Evolutionary conservation across 2,113 vertebrate genomes (phyloP).

Genomic region (Dipodomys ordii): DNA sequence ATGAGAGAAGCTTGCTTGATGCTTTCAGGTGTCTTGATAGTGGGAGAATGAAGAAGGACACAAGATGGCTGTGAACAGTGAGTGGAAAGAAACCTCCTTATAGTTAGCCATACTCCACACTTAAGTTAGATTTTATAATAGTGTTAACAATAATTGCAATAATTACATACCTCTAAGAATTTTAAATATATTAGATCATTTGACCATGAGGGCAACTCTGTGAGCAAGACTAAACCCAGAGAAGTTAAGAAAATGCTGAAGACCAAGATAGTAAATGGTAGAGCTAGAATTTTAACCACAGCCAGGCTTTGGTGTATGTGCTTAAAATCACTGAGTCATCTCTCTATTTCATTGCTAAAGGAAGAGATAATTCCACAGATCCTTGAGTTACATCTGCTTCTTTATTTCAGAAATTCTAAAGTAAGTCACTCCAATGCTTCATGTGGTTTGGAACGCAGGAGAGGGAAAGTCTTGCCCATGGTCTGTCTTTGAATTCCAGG

Average conservation of each 20-base stretch:
- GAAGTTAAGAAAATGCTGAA: background rate
- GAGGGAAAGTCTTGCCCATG: background rate
- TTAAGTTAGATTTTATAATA: background rate
- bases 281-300: background rate
- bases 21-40: background rate
- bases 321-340: background rate
- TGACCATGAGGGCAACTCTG: background rate
- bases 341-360: background rate
- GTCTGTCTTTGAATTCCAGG: background rate
- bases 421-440: background rate
- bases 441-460: background rate
- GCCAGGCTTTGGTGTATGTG: background rate
- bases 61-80: background rate
- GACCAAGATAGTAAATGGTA: background rate
- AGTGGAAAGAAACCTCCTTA: background rate
- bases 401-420: constrained; percentile 2
- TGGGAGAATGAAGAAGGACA: background rate
- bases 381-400: background rate
- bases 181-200: background rate
- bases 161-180: background rate
- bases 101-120: background rate
- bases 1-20: background rate
- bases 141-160: background rate
- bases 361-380: background rate
- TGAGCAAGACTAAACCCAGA: background rate